Base-by-base conservation (phyloP, 2,888 invertebrate species). In the Dryobotodes eremita region DNA sequence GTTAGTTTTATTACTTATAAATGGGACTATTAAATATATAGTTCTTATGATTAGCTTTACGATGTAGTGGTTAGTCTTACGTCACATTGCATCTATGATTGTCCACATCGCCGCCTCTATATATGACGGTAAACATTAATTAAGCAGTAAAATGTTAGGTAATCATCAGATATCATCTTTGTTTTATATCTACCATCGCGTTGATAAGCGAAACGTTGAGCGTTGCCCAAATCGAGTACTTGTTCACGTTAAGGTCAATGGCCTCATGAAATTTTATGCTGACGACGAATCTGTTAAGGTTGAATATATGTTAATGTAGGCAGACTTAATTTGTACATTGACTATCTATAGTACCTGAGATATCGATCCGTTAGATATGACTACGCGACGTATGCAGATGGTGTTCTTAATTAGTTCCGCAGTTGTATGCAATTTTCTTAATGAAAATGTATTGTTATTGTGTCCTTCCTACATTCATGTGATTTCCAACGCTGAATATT, bases 21-120 rank as follows among this genome's bases (percentile, higher is more conserved):
- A 96, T 95, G 95, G 95, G 95, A 93, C 94, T 92, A 94, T 96
- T 94, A 96, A 94, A 94, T 95, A 95, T 95, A 96, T 95, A 93
- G 94, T 93, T 92, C 91, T 91, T 92, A 93, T 95, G 95, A 95
- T 95, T 94, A 94, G 92, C 89, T 95, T 95, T 94, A 96, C 91
- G 94, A 94, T 90, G 87, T 86, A 92, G 92, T 91, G 91, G 92
- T 92, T 92, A 62, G 55, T 61, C 91, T 92, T 91, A 91, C 91
- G 90, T 88, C 91, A 90, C 85, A 90, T 89, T 89, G 90, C 92
- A 92, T 92, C 92, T 79, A 78, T 81, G 86, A 91, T 87, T 91
- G 89, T 90, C 89, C 85, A 83, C 90, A 89, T 89, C 77, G 82
- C 87, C 87, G 87, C 80, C 82, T 86, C 85, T 92, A 89, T 91